Conservation (phyloP, 2,888 invertebrate species). For the Netelia melanura region DNA sequence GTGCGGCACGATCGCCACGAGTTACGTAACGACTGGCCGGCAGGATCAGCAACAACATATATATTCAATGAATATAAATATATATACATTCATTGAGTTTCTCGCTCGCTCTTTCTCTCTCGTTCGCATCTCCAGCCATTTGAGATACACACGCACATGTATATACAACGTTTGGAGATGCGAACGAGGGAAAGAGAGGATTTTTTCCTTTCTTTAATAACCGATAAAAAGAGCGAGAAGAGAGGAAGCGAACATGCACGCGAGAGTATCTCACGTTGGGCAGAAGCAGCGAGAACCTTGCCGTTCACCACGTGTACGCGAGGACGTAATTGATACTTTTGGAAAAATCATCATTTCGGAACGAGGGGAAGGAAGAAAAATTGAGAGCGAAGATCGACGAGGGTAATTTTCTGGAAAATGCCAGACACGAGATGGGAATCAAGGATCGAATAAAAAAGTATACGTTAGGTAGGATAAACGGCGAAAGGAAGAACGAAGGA, state of each 20-base stretch:
- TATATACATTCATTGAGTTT: background rate
- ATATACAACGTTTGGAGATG: slow-evolving; percentile 47
- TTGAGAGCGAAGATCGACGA: slow-evolving; percentile 6
- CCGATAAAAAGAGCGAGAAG: slow-evolving; percentile 19
- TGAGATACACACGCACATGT: slow-evolving; percentile 2
- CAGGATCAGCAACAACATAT: slow-evolving; percentile 59
- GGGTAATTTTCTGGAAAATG: slow-evolving; percentile 2
- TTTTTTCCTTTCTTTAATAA: background rate
- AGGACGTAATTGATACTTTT: background rate
- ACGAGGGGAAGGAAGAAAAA: slow-evolving; percentile 2
- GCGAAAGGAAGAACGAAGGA: background rate
- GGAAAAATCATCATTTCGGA: slow-evolving; percentile 5
- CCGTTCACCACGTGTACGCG: slow-evolving; percentile 31
- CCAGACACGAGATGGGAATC: slow-evolving; percentile 36
- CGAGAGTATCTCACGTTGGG: slow-evolving; percentile 43
- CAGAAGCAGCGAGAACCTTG: slow-evolving; percentile 31
- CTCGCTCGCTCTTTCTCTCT: slow-evolving; percentile 11
- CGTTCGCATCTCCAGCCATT: too few relatives aligned
- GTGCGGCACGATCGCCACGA: slow-evolving; percentile 72
- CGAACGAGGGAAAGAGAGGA: slow-evolving; percentile 47
- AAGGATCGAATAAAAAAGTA: background rate
- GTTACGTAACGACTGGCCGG: slow-evolving; percentile 70
- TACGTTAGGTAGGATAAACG: too few relatives aligned
- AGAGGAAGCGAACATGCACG: slow-evolving; percentile 60
- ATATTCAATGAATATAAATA: slow-evolving; percentile 2